phyloP scores from a whole-genome alignment of 2,113 vertebrate genomes.

The Pygoscelis antarcticus region DNA sequence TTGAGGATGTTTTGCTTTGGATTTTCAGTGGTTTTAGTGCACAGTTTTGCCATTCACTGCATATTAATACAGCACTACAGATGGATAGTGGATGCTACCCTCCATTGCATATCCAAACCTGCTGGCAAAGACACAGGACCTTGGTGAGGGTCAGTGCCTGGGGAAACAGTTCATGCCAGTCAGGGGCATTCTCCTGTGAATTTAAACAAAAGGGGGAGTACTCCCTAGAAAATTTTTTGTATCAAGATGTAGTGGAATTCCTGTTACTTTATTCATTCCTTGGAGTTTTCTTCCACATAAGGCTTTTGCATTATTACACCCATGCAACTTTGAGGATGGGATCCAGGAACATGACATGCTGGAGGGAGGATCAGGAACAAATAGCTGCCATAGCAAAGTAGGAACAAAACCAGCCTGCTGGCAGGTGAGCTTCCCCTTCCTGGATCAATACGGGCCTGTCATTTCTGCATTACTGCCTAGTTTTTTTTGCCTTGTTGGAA shows the following conservation, averaged over 20 bases:
- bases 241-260: not conserved
- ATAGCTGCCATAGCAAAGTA: not conserved
- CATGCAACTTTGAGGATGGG: not conserved
- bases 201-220: not conserved
- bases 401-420: not conserved
- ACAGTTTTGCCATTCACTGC: not conserved
- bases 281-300: not conserved
- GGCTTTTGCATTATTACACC: not conserved
- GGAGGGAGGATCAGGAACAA: not conserved
- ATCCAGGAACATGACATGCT: not conserved
- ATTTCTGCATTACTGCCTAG: not conserved
- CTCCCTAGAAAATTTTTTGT: not conserved
- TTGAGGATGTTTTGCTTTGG: not conserved
- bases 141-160: not conserved
- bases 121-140: not conserved
- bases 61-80: not conserved
- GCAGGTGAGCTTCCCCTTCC: not conserved
- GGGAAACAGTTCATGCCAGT: accelerated
- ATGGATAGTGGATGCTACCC: not conserved
- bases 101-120: not conserved
- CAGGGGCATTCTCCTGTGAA: not conserved
- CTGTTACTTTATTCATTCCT: not conserved
- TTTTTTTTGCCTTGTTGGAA: not conserved
- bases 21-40: not conserved
- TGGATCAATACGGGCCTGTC: not conserved